These are phyloP conservation scores for Dromiciops gliroides DNA, from an alignment of 2,113 vertebrate species.

Conservation along the genomic window DNA sequence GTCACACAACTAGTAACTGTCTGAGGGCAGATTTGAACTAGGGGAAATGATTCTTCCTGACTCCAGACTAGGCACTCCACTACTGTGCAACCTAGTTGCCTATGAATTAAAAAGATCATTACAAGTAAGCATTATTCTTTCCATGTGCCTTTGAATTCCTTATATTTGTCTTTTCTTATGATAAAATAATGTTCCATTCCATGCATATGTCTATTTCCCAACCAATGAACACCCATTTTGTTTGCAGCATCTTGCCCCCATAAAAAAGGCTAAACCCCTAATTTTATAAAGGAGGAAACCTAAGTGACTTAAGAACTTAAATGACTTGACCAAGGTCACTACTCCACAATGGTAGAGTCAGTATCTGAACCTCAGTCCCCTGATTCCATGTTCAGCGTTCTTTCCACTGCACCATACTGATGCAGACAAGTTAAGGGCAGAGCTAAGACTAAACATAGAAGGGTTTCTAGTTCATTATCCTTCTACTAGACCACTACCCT, in stretches of 20 bases:
- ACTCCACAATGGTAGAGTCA: not conserved
- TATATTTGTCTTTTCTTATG: not conserved
- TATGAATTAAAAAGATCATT: not conserved
- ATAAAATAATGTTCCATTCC: not conserved
- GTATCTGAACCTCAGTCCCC: not conserved
- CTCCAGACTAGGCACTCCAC: not conserved
- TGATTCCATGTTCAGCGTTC: not conserved
- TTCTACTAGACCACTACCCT: not conserved
- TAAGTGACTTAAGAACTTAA: too few relatives aligned
- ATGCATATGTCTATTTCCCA: not conserved
- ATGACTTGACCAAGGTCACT: not conserved
- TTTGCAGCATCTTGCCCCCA: too few relatives aligned
- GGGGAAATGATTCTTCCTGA: not conserved
- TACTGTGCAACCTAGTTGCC: not conserved
- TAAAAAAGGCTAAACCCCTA: not conserved
- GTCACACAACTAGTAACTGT: not conserved
- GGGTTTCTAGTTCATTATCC: not conserved
- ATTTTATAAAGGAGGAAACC: not conserved
- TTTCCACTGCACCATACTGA: not conserved
- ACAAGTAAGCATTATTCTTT: not conserved
- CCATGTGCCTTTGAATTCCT: not conserved
- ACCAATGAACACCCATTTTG: not conserved
- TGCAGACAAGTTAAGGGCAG: not conserved
- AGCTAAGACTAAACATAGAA: not conserved
- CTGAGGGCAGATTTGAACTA: too few relatives aligned